Percentiles rank a stretch among this genome's conserved stretches.
Conservation (phyloP, 2,888 invertebrate genomes). For the Unio delphinus region DNA sequence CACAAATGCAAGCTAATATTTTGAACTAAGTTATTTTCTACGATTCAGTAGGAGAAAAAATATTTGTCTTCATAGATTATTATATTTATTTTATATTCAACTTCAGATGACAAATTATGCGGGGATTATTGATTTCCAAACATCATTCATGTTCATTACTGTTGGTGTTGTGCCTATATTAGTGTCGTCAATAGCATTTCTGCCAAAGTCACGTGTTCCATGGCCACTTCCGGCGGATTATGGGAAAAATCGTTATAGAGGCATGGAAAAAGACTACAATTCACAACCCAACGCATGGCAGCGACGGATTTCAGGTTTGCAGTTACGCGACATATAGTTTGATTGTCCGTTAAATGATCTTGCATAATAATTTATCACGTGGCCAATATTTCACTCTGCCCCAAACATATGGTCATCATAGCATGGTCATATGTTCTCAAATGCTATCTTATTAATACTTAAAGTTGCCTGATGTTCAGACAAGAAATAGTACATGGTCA, state of each 20-base stretch:
- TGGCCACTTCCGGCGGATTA: slow-evolving; percentile 60
- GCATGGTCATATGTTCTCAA: too few relatives aligned
- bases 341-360: background rate
- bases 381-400: too few relatives aligned
- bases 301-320: slow-evolving; percentile 36
- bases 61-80: background rate
- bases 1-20: too few relatives aligned
- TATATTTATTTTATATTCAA: background rate
- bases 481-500: too few relatives aligned
- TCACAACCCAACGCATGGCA: slow-evolving; percentile 40
- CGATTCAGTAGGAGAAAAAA: too few relatives aligned
- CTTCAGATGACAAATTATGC: too few relatives aligned
- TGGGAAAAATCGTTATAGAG: slow-evolving; percentile 33
- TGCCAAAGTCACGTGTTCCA: slow-evolving; percentile 59
- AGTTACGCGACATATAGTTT: background rate
- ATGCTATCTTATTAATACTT: too few relatives aligned
- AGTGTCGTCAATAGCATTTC: slow-evolving; percentile 63
- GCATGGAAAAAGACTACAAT: slow-evolving; percentile 6
- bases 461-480: too few relatives aligned
- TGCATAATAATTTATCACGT: background rate
- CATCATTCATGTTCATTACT: slow-evolving; percentile 66
- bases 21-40: too few relatives aligned
- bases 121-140: slow-evolving; percentile 47
- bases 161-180: slow-evolving; percentile 62
- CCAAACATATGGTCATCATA: too few relatives aligned